Evolutionary conservation across 2,113 vertebrate species (phyloP), one percentile per base, ranked within the genome.

Genomic region (Mohoua ochrocephala): DNA sequence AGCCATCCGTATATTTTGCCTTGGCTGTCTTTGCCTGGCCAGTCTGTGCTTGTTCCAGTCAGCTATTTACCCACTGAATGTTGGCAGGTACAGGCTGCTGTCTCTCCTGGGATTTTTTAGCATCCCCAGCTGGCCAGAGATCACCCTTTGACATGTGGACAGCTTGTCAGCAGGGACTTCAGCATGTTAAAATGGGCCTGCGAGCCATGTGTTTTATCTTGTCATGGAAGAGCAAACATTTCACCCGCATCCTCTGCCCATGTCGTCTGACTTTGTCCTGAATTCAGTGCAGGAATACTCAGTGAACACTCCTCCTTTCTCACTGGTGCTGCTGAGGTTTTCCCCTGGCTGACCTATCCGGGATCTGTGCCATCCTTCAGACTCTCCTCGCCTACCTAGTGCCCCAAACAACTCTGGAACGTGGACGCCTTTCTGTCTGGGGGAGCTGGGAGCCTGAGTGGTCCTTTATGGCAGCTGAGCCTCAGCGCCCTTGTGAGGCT

Each of bases 351-450:
- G 52, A 54, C 1, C 6, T 63, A 5, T 33, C 23, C 0, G 0
- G 82, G 56, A 65, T 84, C 84, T 73, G 80, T 91, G 76, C 68
- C 59, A 65, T 76, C 39, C 73, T 89, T 67, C 54, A 89, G 54
- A 26, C 28, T 63, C 13, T 84, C 42, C 30, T 80, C 19, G 22
- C 11, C 35, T 76, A 19, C 61, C n/a, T 39, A 54, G 33, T 5
- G 3, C 14, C 42, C 73, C 3, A 3, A 17, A 81, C 0, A 7
- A 50, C 77, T 67, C 65, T 18, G 13, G n/a, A 57, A 63, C 0
- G 0, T 37, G 53, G 60, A 31, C 0, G 0, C 17, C 44, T 64
- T 31, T 56, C 30, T 82, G 35, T 26, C 37, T 57, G n/a, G 28
- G 41, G n/a, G 41, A 47, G 11, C 53, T 21, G 63, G 49, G 49